phyloP scores from a whole-genome alignment of 2,888 invertebrate genomes.

The Melieria omissa region DNA sequence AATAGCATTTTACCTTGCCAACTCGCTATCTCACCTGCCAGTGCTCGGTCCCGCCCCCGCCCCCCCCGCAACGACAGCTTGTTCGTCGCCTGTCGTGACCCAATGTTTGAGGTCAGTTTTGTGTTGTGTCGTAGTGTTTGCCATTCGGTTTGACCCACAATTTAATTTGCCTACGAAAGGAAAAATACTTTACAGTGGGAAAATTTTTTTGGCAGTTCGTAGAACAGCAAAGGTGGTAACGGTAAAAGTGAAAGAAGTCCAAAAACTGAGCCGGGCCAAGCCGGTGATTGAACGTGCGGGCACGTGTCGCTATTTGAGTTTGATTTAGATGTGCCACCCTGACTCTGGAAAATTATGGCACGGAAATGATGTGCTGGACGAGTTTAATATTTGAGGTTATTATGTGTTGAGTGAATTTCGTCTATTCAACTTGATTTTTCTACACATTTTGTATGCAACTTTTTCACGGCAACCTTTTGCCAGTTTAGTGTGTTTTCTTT shows the following conservation, averaged over 20 bases:
- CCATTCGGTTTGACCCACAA: conserved; percentile 10
- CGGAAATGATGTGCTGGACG: not conserved
- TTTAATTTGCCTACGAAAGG: conserved; percentile 17
- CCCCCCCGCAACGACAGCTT: conserved; percentile 6
- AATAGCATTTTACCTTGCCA: not conserved
- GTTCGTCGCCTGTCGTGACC: not conserved
- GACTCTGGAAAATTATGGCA: not conserved
- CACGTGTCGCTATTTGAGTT: conserved; percentile 37
- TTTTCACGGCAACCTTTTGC: not conserved
- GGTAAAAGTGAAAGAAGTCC: conserved; percentile 15
- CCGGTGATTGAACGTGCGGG: conserved; percentile 37
- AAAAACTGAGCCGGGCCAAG: not conserved
- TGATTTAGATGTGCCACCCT: conserved; percentile 24
- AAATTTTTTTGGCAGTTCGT: not conserved
- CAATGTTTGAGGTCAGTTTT: conserved; percentile 27
- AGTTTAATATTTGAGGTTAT: conserved; percentile 10
- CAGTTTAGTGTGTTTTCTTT: not conserved
- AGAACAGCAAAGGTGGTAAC: not conserved
- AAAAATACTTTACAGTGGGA: not conserved
- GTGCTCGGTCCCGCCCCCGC: no score
- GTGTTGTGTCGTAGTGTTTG: conserved; percentile 5
- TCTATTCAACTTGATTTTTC: not conserved
- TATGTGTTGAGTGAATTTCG: conserved; percentile 14
- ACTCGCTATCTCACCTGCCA: not conserved
- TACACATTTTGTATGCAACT: not conserved